These are phyloP conservation scores for Xanthorhoe designata DNA, from an alignment of 2,888 invertebrate species.

Conservation along the genomic window DNA sequence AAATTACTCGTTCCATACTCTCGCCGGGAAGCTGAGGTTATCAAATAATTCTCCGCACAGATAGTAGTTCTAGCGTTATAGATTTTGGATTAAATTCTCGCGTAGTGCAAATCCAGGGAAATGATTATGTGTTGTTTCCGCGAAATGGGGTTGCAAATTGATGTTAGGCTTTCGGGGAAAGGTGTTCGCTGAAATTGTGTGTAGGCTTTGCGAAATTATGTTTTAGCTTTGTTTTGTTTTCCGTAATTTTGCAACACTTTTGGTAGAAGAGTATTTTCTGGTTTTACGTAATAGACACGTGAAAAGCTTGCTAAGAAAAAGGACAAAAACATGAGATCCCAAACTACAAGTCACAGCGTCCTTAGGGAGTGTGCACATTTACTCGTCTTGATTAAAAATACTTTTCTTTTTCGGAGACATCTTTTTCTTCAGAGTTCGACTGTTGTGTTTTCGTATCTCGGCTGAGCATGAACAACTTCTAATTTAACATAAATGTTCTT, in stretches of 20 bases:
- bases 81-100: constrained; percentile 75
- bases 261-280: constrained; percentile 15
- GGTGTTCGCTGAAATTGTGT: constrained; percentile 14
- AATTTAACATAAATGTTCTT: too few relatives aligned
- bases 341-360: constrained; percentile 43
- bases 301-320: constrained; percentile 25
- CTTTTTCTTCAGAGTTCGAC: not conserved
- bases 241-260: constrained; percentile 19
- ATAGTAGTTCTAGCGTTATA: constrained; percentile 76
- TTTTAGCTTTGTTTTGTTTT: constrained; percentile 5
- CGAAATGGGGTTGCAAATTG: constrained; percentile 33
- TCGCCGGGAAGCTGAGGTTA: constrained; percentile 57
- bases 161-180: constrained; percentile 29
- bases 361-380: constrained; percentile 34
- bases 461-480: too few relatives aligned
- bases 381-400: not conserved
- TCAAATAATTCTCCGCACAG: constrained; percentile 73
- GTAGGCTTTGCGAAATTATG: constrained; percentile 14
- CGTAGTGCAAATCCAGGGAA: constrained; percentile 62
- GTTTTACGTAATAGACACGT: constrained; percentile 24
- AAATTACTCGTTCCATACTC: constrained; percentile 41
- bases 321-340: constrained; percentile 36
- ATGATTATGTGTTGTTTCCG: constrained; percentile 47
- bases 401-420: not conserved
- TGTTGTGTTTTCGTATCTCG: too few relatives aligned